Base-by-base conservation (phyloP, 2,888 invertebrate species). In the Acholoe squamosa region DNA sequence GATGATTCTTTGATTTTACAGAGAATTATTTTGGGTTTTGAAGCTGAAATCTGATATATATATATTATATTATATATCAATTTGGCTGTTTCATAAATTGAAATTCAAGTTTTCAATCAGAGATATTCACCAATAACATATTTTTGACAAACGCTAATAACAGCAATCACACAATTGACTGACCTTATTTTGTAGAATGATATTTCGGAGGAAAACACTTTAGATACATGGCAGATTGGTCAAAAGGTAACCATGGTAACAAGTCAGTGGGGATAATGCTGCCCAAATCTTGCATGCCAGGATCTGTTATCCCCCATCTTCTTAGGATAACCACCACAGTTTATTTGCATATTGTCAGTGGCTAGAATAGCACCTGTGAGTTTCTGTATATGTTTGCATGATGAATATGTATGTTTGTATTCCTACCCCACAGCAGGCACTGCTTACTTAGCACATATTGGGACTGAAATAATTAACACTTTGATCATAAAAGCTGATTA, bases 181-280 rank as follows among this genome's bases (percentile, higher is more conserved):
- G n/a, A 84, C 28, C 51, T 56, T 54, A 61, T 88, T 89, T 89
- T 89, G 61, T 67, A 89, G 61, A 89, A 67, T 89, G 89, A 89
- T 67, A 89, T 67, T 34, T 56, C 61, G 67, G 61, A 67, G 52
- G 89, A 89, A 89, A 86, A 22, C 80, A 86, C 86, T 86, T 56
- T 86, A 86, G 86, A 86, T 86, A 86, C 52, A 52, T 86, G 86
- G 86, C 86, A 86, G 86, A 86, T 86, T 86, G 86, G 86, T 52
- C 86, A 86, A 56, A 86, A 86, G 86, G 86, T 86, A 86, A 86
- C 52, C 86, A 86, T 56, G 56, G 86, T 80, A 80, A 80, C 80
- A 1, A 80, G 43, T 43, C 80, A 80, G 80, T 34, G 19, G 80
- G n/a, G 33, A 34, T 80, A 43, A 80, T 80, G 80, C 80, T 80